These are phyloP conservation scores for Idris sp. DNA, from an alignment of 1,140 invertebrate species.

Conservation along the genomic window DNA sequence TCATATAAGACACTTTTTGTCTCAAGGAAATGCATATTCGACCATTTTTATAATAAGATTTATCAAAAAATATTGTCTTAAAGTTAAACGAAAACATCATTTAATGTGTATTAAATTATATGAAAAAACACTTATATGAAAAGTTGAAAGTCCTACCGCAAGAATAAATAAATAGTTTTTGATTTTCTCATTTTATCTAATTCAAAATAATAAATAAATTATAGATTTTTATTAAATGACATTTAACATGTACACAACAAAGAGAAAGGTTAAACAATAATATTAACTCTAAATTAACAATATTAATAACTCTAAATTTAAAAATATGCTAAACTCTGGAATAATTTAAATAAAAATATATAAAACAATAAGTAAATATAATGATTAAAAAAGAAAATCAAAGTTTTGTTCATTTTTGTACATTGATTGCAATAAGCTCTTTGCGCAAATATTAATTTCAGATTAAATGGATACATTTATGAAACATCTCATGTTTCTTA, in stretches of 20 bases:
- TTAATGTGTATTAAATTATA: too few species aligned
- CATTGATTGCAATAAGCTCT: conserved; percentile 39
- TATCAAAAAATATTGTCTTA: too few species aligned
- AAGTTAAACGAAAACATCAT: too few species aligned
- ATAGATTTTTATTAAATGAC: not conserved
- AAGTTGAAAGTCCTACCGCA: conserved; percentile 39
- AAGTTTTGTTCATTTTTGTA: conserved; percentile 30
- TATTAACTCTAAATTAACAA: not conserved
- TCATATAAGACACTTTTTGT: conserved; percentile 24
- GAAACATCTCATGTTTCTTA: conserved; percentile 16
- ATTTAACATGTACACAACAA: conserved; percentile 6
- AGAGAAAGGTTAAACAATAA: not conserved
- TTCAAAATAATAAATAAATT: too few species aligned
- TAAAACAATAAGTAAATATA: not conserved
- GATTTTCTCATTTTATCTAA: too few species aligned
- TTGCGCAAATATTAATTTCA: conserved; percentile 31
- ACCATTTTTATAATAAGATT: conserved; percentile 16
- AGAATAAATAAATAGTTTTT: not conserved
- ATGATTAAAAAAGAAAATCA: not conserved
- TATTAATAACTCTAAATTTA: not conserved
- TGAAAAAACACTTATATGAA: conserved; percentile 15
- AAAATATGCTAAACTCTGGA: not conserved
- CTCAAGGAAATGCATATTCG: conserved; percentile 1
- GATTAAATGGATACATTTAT: conserved; percentile 17
- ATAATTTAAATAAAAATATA: not conserved